A percentile compares a stretch with the other conserved stretches of the same genome.
phyloP scores from a whole-genome alignment of 2,797 vertebrate species.

The Dendrocincla tyrannina region DNA sequence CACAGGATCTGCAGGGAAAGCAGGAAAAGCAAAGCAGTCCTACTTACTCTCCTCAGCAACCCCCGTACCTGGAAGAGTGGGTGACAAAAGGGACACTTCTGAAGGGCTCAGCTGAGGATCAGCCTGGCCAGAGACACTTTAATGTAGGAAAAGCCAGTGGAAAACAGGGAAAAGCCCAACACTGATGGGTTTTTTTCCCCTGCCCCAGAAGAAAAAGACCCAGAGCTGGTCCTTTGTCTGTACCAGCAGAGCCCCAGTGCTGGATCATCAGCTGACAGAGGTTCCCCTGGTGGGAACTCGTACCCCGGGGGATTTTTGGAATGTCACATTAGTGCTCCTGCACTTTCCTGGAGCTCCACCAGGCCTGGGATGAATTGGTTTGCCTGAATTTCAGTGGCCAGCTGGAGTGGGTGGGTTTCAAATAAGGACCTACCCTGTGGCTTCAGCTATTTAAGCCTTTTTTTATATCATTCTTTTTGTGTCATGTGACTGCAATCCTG shows the following conservation, averaged over 20 bases:
- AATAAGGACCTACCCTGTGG: neutral
- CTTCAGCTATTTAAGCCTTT: neutral
- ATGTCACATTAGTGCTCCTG: neutral
- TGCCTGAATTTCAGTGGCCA: neutral
- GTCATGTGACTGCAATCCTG: neutral
- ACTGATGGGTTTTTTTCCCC: neutral
- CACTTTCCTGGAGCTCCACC: neutral
- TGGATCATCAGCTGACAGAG: no score
- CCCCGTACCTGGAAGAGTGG: neutral
- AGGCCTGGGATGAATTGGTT: no score
- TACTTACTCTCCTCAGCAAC: neutral
- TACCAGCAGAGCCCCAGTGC: no score
- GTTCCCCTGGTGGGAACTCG: no score
- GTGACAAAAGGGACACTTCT: neutral
- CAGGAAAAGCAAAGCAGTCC: neutral
- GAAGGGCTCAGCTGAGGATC: neutral
- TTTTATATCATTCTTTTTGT: neutral
- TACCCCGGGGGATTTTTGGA: neutral
- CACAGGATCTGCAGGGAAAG: neutral
- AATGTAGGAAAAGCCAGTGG: neutral
- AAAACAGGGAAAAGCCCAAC: neutral
- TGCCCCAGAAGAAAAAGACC: neutral
- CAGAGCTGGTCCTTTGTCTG: neutral
- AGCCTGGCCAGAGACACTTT: neutral
- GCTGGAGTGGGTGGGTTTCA: neutral